A percentile compares a stretch with the other conserved stretches of the same genome.
Evolutionary conservation across 2,113 vertebrate genomes (phyloP).

Genomic region (Acrocephalus arundinaceus): DNA sequence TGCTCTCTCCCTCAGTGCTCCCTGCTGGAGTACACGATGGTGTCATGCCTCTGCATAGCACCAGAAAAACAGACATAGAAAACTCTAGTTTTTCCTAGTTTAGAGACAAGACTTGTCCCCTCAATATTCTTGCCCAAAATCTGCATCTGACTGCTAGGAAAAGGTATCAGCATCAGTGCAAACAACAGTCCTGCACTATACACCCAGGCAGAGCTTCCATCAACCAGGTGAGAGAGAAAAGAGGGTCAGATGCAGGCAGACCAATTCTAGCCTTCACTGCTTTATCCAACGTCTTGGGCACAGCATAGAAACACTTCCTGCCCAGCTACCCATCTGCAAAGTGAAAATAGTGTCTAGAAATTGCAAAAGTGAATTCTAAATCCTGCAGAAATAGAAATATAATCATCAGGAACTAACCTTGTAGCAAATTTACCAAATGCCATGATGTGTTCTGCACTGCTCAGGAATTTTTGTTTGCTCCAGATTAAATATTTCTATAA

Average conservation of each 20-base stretch:
- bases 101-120: not conserved
- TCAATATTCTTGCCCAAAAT: not conserved
- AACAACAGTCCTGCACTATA: not conserved
- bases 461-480: not conserved
- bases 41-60: not conserved
- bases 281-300: not conserved
- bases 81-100: not conserved
- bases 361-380: not conserved
- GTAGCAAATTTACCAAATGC: not conserved
- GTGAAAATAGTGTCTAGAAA: not conserved
- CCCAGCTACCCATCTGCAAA: not conserved
- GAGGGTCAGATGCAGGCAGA: not conserved
- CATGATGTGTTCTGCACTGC: not conserved
- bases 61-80: not conserved
- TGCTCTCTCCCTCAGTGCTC: not conserved
- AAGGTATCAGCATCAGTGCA: not conserved
- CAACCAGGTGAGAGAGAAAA: not conserved
- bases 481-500: not conserved
- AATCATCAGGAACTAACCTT: not conserved
- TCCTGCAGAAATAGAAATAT: not conserved
- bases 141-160: accelerated
- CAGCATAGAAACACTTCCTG: not conserved
- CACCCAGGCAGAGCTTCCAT: not conserved
- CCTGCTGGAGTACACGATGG: accelerated
- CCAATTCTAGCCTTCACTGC: not conserved